Conservation (phyloP, 2,797 vertebrate species). For the Eleutherodactylus coqui region DNA sequence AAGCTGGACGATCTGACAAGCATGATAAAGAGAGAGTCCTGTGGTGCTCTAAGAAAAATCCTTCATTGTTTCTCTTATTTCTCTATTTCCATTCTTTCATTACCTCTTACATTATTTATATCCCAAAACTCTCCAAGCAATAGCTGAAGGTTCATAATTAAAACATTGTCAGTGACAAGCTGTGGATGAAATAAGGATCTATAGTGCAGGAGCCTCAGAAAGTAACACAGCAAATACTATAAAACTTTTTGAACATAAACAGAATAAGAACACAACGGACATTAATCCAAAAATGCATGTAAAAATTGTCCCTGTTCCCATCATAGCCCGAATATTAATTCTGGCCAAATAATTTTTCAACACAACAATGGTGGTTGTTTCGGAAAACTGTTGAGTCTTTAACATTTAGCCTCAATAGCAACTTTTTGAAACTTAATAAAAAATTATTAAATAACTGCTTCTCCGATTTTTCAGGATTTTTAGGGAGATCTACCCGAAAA, state of each 20-base stretch:
- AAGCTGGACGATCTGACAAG: constrained; percentile 39
- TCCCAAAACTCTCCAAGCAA: background rate
- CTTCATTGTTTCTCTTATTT: constrained; percentile 45
- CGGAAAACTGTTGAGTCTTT: background rate
- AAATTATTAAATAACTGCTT: too few species aligned
- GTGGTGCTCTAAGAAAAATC: constrained; percentile 26
- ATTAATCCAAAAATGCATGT: background rate
- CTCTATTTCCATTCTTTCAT: constrained; percentile 40
- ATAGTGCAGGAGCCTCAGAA: background rate
- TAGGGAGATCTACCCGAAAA: too few species aligned
- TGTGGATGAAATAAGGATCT: constrained; percentile 30
- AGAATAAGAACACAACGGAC: background rate
- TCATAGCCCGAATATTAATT: background rate
- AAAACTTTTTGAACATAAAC: background rate
- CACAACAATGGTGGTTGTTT: background rate
- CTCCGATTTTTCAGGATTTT: too few species aligned
- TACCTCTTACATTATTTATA: constrained; percentile 49
- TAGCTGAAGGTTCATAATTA: constrained; percentile 33
- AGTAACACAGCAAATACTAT: background rate
- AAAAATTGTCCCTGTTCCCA: background rate
- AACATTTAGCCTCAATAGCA: too few species aligned
- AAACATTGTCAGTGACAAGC: constrained; percentile 30
- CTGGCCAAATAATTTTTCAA: background rate
- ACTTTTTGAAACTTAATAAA: background rate
- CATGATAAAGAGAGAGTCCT: constrained; percentile 43